Evolutionary conservation across 1,140 invertebrate genomes (phyloP), one percentile per base, ranked within the genome.

Genomic region (Lutraria rhynchaena): DNA sequence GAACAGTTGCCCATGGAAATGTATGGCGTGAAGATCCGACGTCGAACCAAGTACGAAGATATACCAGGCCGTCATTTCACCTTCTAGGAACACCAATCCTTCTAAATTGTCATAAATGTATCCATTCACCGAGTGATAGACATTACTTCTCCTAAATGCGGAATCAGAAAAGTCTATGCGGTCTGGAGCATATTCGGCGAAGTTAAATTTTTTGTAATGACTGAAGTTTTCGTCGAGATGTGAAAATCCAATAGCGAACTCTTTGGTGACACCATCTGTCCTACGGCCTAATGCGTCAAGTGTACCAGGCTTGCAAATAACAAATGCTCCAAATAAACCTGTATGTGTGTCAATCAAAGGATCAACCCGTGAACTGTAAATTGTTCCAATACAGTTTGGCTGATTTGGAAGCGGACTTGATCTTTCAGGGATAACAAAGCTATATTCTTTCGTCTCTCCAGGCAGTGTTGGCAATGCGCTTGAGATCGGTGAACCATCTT

Each of bases 1-100:
- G 76, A 88, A 87, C 1, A 88, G 88, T 44, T 90, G 88, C 0
- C 89, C 89, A 80, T 90, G 89, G 76, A 89, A 87, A 73, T 90
- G 89, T 3, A 87, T 88, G 1, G 89, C 87, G 58, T 90, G 89
- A 63, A 87, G 83, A 60, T 89, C 89, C 22, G 69, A 35, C 33
- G 85, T 84, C 0, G 86, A 85, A 15, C 89, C 89, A 44, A 88
- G 74, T 2, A 85, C 87, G 5, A 90, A 71, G 15, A 90, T 41
- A 49, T 90, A 89, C 87, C 87, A 90, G 19, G 85, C 87, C 2
- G 82, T 86, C 22, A 75, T 24, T 27, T 89, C 84, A 13, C 83
- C 83, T 29, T 82, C 53, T 49, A 27, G 31, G 60, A 88, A 85
- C 13, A 85, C 83, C 41, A 89, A 44, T 11, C 88, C 87, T 46